Conservation (phyloP, 1,140 invertebrate genomes). For the Drosophila sproati region DNA sequence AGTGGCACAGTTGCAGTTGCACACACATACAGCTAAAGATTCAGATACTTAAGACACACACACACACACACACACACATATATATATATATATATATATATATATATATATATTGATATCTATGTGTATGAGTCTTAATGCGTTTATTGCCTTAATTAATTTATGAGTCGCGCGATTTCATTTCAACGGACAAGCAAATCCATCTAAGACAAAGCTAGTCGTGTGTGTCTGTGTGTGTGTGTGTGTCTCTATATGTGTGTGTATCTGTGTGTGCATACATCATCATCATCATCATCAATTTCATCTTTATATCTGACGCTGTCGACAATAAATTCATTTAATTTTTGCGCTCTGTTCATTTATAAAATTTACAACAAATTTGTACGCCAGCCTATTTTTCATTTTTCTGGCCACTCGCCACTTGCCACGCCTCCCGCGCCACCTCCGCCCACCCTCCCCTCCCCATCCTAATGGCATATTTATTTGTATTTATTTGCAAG, state of each 20-base stretch:
- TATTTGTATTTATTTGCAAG: constrained; percentile 34
- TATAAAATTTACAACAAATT: constrained; percentile 68
- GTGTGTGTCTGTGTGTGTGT: constrained; percentile 3
- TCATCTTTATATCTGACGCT: constrained; percentile 11
- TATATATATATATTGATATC: neutral
- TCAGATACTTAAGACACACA: neutral
- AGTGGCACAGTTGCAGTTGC: neutral
- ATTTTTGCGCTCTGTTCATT: constrained; percentile 34
- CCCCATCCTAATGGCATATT: constrained; percentile 4
- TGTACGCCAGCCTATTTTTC: constrained; percentile 65
- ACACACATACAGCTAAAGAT: neutral
- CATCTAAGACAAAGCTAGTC: constrained; percentile 25
- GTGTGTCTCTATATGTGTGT: neutral
- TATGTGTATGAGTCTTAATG: constrained; percentile 13
- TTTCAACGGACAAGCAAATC: constrained; percentile 34
- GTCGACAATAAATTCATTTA: constrained; percentile 71
- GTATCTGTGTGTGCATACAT: neutral
- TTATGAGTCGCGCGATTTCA: constrained; percentile 73
- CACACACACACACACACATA: constrained; percentile 1
- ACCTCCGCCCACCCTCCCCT: neutral
- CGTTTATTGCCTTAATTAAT: constrained; percentile 73
- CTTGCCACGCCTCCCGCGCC: neutral
- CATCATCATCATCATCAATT: constrained; percentile 1
- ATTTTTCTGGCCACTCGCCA: constrained; percentile 54
- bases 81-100: neutral